These are phyloP conservation scores for Bagarius yarrelli DNA, from an alignment of 2,113 vertebrate species.

Conservation along the genomic window DNA sequence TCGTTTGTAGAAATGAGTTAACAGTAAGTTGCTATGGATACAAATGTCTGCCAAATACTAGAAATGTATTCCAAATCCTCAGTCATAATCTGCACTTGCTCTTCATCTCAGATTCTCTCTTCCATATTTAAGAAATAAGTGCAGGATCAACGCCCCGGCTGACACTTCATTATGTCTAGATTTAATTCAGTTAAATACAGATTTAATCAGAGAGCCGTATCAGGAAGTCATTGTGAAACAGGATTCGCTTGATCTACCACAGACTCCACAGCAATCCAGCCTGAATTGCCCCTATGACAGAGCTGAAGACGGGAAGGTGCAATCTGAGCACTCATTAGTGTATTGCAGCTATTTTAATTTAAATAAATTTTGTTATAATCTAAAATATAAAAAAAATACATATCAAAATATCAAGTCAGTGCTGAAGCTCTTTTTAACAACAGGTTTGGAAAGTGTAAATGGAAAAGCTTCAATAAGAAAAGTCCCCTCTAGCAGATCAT, in stretches of 20 bases:
- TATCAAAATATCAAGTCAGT: background rate
- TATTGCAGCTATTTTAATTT: background rate
- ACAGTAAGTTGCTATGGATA: too few species aligned
- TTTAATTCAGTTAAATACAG: constrained; percentile 78
- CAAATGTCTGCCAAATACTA: too few species aligned
- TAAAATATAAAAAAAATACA: too few species aligned
- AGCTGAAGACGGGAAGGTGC: background rate
- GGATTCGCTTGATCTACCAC: constrained; percentile 55
- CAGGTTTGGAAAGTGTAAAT: background rate
- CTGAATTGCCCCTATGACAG: constrained; percentile 39
- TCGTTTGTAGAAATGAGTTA: too few species aligned
- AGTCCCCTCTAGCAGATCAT: background rate
- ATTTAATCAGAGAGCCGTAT: constrained; percentile 71
- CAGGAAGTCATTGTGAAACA: constrained; percentile 65
- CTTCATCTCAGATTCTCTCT: background rate
- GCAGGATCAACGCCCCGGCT: constrained; percentile 71
- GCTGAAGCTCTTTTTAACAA: background rate
- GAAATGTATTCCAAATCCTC: too few species aligned
- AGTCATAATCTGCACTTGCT: constrained; percentile 57
- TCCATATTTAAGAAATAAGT: constrained; percentile 69
- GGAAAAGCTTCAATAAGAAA: background rate
- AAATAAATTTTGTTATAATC: background rate
- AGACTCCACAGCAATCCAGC: constrained; percentile 41
- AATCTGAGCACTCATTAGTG: constrained; percentile 6
- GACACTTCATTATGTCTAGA: constrained; percentile 73